These are phyloP conservation scores for Lordiphosa andalusiaca DNA, from an alignment of 2,888 invertebrate genomes.

Conservation along the genomic window DNA sequence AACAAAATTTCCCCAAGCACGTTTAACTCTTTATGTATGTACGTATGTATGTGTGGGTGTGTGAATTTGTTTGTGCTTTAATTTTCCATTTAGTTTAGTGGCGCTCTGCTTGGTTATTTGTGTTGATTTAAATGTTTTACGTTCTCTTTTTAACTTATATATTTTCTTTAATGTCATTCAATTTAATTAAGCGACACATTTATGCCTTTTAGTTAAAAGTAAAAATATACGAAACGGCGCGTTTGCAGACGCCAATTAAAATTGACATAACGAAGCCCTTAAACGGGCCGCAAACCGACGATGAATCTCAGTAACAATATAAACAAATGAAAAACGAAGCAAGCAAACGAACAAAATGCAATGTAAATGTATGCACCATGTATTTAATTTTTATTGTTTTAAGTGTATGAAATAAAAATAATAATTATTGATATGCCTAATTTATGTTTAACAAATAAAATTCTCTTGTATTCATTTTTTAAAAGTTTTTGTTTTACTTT, in stretches of 20 bases:
- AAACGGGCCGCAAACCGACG: constrained; percentile 10
- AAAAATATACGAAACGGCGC: constrained; percentile 62
- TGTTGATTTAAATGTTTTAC: constrained; percentile 57
- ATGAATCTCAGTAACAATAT: constrained; percentile 16
- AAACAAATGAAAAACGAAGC: constrained; percentile 31
- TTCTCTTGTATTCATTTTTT: constrained; percentile 9
- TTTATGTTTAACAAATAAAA: constrained; percentile 35
- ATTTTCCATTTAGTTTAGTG: constrained; percentile 27
- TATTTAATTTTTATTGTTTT: constrained; percentile 59
- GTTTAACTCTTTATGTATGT: constrained; percentile 8
- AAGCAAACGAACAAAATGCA: constrained; percentile 51
- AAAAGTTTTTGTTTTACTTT: constrained; percentile 28
- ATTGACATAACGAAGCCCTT: constrained; percentile 45
- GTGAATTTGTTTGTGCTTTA: background rate
- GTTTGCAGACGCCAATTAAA: constrained; percentile 56
- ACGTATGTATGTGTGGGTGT: background rate
- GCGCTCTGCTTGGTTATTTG: constrained; percentile 65
- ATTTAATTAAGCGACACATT: constrained; percentile 42
- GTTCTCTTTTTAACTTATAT: constrained; percentile 19
- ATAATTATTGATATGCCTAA: constrained; percentile 42
- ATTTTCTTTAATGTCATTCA: constrained; percentile 19
- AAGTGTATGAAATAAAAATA: constrained; percentile 56
- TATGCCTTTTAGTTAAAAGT: constrained; percentile 67
- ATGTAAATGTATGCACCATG: constrained; percentile 70
- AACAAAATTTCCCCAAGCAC: constrained; percentile 24